Evolutionary conservation across 2,113 vertebrate species (phyloP), one percentile per base, ranked within the genome.

Genomic region (Cyprinodon tularosa): DNA sequence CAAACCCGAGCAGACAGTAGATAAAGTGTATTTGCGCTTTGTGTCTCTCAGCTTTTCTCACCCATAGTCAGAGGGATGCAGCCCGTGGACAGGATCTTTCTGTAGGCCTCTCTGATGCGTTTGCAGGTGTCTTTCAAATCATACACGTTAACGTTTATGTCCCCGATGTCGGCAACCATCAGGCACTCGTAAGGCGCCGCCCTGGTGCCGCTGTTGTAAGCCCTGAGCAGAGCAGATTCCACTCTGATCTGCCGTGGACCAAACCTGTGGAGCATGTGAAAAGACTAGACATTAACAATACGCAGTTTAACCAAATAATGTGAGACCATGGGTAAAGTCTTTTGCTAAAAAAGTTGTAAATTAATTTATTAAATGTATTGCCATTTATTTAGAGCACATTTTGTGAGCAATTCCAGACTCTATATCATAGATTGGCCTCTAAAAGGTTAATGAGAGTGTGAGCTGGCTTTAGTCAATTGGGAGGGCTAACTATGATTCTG

Each of bases 11-110:
- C 12, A 66, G 13, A 70, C 29, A 48, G 17, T 14, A 0, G 37
- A 61, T 29, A 20, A 45, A 15, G 57, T 20, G 2, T 4, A 20
- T 20, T 42, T 42, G 42, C 9, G 9, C 3, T 42, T 4, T 42
- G 42, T 42, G 42, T 9, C 42, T 22, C n/a, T 57, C 50, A 96
- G 94, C 94, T 88, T 94, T 13, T 72, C 88, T 96, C 92, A 98
- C 97, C 98, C 94, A 99, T 74, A 0, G 96, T 96, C 77, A 99
- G 94, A 0, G 97, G 97, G 11, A 96, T 83, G 0, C 97, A 99
- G 80, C 95, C 93, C 0, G 91, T 87, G 0, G 89, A 92, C 75
- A 94, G 44, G 0, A 98, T 94, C 22, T 88, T 88, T 80, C 73
- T 92, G 83, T 93, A 99, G 79, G 92, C 80, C 29, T 96, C 93